These are phyloP conservation scores for Bicyclus anynana DNA, from an alignment of 1,140 invertebrate genomes.

Conservation along the genomic window DNA sequence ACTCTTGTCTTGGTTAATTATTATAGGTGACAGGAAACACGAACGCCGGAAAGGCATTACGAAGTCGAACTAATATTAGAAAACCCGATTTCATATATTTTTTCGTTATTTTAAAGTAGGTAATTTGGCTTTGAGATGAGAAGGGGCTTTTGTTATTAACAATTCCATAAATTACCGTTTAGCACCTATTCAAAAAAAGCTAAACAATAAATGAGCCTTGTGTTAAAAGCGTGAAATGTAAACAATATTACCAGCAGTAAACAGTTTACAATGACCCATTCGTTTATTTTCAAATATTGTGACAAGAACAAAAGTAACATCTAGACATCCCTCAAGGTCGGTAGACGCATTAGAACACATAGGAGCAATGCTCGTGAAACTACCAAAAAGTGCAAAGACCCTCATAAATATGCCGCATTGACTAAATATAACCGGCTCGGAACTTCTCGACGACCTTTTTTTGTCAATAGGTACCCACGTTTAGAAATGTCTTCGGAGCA, in stretches of 20 bases:
- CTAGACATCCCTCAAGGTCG: constrained; percentile 29
- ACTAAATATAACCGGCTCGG: constrained; percentile 13
- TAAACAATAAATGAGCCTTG: neutral
- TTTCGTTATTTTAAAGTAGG: no score
- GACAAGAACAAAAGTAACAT: constrained; percentile 20
- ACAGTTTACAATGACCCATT: constrained; percentile 9
- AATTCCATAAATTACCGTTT: neutral
- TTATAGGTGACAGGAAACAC: no score
- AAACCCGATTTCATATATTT: no score
- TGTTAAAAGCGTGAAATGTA: constrained; percentile 1
- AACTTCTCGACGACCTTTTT: constrained; percentile 20
- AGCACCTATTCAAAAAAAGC: neutral
- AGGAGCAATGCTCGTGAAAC: constrained; percentile 26
- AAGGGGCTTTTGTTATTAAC: neutral
- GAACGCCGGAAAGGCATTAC: no score
- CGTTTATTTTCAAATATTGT: constrained; percentile 16
- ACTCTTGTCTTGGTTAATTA: no score
- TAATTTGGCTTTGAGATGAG: no score
- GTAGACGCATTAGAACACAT: constrained; percentile 29
- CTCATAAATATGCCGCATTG: constrained; percentile 18
- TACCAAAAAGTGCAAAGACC: constrained; percentile 26
- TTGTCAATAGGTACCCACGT: constrained; percentile 10
- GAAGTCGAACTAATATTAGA: no score
- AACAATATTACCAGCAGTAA: neutral
- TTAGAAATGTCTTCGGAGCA: constrained; percentile 21